Conservation (phyloP, 2,113 vertebrate species). For the Syrmaticus mikado region DNA sequence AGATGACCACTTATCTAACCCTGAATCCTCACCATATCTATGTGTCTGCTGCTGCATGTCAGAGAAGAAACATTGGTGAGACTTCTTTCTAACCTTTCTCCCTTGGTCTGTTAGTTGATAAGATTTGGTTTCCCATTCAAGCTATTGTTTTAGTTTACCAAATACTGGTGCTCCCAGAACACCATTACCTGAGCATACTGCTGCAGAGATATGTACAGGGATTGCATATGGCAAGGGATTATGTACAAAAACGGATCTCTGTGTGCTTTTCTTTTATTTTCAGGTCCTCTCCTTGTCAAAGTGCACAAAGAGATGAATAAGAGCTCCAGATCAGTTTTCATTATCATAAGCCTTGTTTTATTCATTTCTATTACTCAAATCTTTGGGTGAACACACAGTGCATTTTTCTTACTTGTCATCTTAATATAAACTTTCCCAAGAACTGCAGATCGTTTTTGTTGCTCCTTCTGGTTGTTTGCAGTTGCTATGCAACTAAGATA, state of each 20-base stretch:
- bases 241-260: neutral
- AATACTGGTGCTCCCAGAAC: neutral
- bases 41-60: neutral
- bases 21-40: neutral
- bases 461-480: neutral
- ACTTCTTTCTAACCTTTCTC: neutral
- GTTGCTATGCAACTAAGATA: neutral
- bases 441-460: neutral
- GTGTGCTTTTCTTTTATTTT: neutral
- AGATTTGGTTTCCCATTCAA: neutral
- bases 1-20: neutral
- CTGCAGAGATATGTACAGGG: neutral
- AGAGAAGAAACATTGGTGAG: neutral
- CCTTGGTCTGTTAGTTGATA: neutral
- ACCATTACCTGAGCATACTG: fast-evolving
- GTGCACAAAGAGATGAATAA: neutral
- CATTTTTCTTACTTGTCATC: slow-evolving; percentile 21
- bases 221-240: neutral
- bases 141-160: neutral
- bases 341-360: neutral
- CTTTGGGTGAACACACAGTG: neutral
- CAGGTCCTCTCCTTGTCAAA: neutral
- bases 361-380: neutral
- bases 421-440: slow-evolving; percentile 14
- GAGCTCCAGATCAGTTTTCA: neutral